Evolutionary conservation across 2,113 vertebrate species (phyloP).

Genomic region (Phylloscopus trochilus): DNA sequence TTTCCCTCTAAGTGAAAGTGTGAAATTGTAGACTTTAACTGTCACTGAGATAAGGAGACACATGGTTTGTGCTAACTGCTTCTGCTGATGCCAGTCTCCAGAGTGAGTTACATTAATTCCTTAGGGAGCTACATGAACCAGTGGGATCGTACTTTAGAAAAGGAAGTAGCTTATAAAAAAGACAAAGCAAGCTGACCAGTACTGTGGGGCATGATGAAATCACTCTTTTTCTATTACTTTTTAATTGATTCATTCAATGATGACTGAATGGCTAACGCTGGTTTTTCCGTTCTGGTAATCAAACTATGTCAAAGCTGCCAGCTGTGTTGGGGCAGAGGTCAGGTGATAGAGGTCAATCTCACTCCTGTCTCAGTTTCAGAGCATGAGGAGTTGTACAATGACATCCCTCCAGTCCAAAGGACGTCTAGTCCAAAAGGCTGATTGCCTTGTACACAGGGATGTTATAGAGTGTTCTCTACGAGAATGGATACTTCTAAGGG

Average conservation of each 20-base stretch:
- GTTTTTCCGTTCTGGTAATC: not conserved
- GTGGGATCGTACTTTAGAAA: not conserved
- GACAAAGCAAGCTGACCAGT: not conserved
- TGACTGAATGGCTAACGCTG: not conserved
- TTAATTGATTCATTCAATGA: not conserved
- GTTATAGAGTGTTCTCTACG: not conserved
- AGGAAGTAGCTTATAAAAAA: not conserved
- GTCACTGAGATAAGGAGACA: not conserved
- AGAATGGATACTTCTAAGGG: not conserved
- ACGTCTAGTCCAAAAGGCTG: not conserved
- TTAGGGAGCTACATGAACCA: not conserved
- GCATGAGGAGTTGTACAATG: not conserved
- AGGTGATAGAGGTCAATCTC: not conserved
- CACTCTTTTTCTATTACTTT: not conserved
- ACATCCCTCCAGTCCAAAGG: not conserved
- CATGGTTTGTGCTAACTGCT: slow-evolving; percentile 40
- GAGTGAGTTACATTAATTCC: not conserved
- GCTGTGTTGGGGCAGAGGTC: not conserved
- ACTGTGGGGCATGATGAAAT: not conserved
- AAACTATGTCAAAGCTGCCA: not conserved
- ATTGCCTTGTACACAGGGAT: fast-evolving
- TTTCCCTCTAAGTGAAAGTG: slow-evolving; percentile 36
- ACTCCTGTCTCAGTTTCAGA: not conserved
- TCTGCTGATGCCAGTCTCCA: not conserved
- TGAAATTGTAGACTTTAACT: slow-evolving; percentile 29